Evolutionary conservation across 1,140 invertebrate species (phyloP), one percentile per base, ranked within the genome.

Genomic region (Drosophila guanche): DNA sequence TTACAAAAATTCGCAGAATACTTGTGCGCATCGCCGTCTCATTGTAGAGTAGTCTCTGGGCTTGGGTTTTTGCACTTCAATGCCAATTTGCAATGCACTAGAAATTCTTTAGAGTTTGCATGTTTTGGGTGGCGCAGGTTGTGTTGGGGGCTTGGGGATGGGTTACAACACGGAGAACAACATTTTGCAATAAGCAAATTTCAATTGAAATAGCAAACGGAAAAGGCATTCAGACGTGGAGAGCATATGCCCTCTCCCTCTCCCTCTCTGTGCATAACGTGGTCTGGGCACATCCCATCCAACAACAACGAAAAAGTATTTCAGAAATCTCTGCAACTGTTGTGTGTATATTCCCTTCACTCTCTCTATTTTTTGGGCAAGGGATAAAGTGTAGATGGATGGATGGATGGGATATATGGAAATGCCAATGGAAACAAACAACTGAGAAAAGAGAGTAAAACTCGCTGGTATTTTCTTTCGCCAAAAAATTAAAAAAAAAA

Each of bases 111-210:
- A 76, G 71, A 51, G 43, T 50, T 3, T 3, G 25, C 2, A n/a
- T 27, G 33, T 37, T 37, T 4, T 4, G 33, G 33, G 2, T 12
- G 25, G 5, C 5, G 5, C 5, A 27, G 25, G 25, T 27, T 27
- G 5, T 20, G 22, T 6, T 12, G 43, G 43, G 14, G 14, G 47
- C n/a, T 14, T 22, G 5, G 3, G 27, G 43, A 22, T 27, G 27
- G 43, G 20, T 20, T 14, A 20, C 29, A 33, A 33, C 29, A 33
- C 10, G 33, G 10, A 10, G 55, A 79, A 79, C 66, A 79, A 60
- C 71, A 80, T 80, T 80, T 71, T 62, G 71, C 77, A 80, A 80
- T 80, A 80, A 80, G 77, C 77, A 80, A 80, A 80, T 80, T 80
- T 80, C 77, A 80, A 80, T 80, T 80, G 77, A 80, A 80, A 80